These are phyloP conservation scores for Cheumatopsyche charites DNA, from an alignment of 1,140 invertebrate genomes.

Conservation along the genomic window DNA sequence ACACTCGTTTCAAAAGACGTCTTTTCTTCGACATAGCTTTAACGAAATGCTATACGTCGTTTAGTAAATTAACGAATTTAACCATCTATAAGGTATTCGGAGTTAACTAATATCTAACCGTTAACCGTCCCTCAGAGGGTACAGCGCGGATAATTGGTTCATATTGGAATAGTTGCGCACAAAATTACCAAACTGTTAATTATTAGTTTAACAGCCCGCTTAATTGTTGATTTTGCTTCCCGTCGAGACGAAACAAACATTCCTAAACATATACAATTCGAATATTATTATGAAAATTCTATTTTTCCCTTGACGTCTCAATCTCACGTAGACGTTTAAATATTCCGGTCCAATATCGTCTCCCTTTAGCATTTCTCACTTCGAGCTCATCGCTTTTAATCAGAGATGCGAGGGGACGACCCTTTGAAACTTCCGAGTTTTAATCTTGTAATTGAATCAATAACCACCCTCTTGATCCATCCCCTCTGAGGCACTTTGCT, in stretches of 20 bases:
- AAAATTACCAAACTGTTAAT: slow-evolving; percentile 23
- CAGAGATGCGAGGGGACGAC: slow-evolving; percentile 15
- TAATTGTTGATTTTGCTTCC: slow-evolving; percentile 4
- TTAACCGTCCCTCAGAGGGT: not conserved
- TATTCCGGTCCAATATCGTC: not conserved
- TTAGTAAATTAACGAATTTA: slow-evolving; percentile 1
- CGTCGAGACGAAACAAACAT: not conserved
- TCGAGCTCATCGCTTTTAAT: slow-evolving; percentile 31
- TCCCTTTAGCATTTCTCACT: not conserved
- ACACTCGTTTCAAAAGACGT: not conserved
- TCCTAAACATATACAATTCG: not conserved
- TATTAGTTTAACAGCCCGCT: not conserved
- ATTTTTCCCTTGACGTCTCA: not conserved
- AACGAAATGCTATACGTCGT: not conserved
- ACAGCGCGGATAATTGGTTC: slow-evolving; percentile 22
- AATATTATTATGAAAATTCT: not conserved
- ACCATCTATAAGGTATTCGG: not conserved
- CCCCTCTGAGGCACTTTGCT: too few relatives aligned
- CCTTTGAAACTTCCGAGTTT: slow-evolving; percentile 36
- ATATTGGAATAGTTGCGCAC: slow-evolving; percentile 24
- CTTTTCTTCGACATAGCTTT: not conserved
- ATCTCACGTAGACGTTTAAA: not conserved
- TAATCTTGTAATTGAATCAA: slow-evolving; percentile 39
- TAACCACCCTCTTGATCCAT: slow-evolving; percentile 17
- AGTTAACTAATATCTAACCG: slow-evolving; percentile 5